phyloP scores from a whole-genome alignment of 2,797 vertebrate genomes.

The Etheostoma perlongum region DNA sequence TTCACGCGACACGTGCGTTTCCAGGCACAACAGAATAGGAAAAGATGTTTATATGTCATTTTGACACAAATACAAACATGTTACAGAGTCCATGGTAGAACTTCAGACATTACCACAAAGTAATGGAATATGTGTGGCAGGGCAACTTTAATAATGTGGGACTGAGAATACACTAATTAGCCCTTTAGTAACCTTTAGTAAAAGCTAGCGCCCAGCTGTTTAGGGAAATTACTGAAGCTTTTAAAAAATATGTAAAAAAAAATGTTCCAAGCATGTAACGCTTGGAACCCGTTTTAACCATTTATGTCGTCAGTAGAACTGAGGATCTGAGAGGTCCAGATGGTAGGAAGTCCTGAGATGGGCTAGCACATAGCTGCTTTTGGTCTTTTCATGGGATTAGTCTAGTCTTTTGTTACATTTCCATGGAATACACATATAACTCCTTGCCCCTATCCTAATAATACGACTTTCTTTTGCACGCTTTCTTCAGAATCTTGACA shows the following conservation, averaged over 20 bases:
- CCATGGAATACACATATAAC: fast-evolving
- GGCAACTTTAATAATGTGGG: not conserved
- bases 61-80: no score
- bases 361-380: not conserved
- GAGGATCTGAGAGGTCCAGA: not conserved
- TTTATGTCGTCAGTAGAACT: not conserved
- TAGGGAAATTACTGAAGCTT: no score
- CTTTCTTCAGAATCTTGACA: not conserved
- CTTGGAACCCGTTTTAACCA: no score
- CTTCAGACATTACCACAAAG: no score
- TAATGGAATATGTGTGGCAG: no score
- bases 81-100: no score
- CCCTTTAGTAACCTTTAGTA: not conserved
- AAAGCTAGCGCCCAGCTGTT: no score
- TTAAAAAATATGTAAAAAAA: no score
- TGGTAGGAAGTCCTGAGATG: not conserved
- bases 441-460: fast-evolving
- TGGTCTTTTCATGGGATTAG: not conserved
- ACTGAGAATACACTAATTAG: not conserved
- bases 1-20: no score
- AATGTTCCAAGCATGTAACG: no score
- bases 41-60: no score
- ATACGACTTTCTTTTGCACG: not conserved
- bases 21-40: no score
- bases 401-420: not conserved